phyloP scores from a whole-genome alignment of 2,113 vertebrate genomes.

The Tachysurus vachellii region DNA sequence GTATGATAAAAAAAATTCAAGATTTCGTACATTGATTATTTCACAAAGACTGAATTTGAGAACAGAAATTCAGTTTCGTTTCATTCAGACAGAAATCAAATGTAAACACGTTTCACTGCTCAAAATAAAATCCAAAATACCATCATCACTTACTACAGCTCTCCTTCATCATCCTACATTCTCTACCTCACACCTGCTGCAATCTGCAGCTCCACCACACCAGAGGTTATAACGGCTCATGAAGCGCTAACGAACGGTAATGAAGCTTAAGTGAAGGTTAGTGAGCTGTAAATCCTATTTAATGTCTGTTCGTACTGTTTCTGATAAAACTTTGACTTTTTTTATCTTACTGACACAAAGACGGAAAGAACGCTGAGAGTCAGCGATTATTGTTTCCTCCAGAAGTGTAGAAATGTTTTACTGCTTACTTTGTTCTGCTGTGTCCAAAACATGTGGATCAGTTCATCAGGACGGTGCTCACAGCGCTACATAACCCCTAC shows the following conservation, averaged over 20 bases:
- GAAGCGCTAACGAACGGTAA: neutral
- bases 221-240: neutral
- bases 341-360: too few relatives aligned
- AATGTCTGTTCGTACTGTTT: too few relatives aligned
- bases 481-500: neutral
- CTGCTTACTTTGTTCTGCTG: neutral
- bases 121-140: too few relatives aligned
- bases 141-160: conserved; percentile 61
- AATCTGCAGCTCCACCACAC: neutral
- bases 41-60: neutral
- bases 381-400: neutral
- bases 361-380: too few relatives aligned
- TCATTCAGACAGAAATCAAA: neutral
- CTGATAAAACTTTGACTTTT: too few relatives aligned
- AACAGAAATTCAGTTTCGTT: neutral
- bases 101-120: neutral
- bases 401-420: neutral
- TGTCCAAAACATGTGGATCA: neutral
- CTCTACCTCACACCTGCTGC: neutral
- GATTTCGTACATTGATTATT: neutral
- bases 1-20: neutral
- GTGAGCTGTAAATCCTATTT: neutral
- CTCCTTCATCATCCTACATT: conserved; percentile 49
- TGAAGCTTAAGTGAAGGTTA: too few relatives aligned
- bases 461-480: neutral